phyloP scores from a whole-genome alignment of 2,797 vertebrate genomes.

The Mus spretus region DNA sequence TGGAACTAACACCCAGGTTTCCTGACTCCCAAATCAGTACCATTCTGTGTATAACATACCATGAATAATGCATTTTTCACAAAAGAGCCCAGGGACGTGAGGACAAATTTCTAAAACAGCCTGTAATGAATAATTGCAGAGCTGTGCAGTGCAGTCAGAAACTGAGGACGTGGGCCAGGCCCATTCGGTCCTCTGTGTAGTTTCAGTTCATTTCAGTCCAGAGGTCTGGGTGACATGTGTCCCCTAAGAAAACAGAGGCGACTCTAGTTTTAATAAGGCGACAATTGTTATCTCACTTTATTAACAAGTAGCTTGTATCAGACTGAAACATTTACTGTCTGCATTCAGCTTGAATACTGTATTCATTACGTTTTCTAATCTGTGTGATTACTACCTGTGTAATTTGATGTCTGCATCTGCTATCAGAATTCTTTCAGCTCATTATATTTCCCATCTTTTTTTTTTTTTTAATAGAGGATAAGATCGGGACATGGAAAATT shows the following conservation, averaged over 20 bases:
- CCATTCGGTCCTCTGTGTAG: slow-evolving; percentile 48
- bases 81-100: slow-evolving; percentile 19
- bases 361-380: slow-evolving; percentile 83
- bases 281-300: slow-evolving; percentile 83
- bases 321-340: slow-evolving; percentile 75
- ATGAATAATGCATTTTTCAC: slow-evolving; percentile 51
- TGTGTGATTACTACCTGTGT: slow-evolving; percentile 83
- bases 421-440: slow-evolving; percentile 82
- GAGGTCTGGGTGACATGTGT: slow-evolving; percentile 72
- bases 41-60: neutral
- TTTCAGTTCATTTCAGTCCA: slow-evolving; percentile 73
- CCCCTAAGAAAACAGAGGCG: slow-evolving; percentile 82
- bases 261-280: slow-evolving; percentile 81
- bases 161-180: slow-evolving; percentile 17
- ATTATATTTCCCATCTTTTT: slow-evolving; percentile 82
- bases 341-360: slow-evolving; percentile 81
- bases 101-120: slow-evolving; percentile 60
- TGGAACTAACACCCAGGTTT: slow-evolving; percentile 26
- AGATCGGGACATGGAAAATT: slow-evolving; percentile 80
- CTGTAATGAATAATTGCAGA: slow-evolving; percentile 1
- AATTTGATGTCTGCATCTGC: slow-evolving; percentile 82
- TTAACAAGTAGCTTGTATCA: slow-evolving; percentile 82
- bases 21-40: neutral
- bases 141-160: neutral
- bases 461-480: slow-evolving; percentile 69